Evolutionary conservation across 2,797 vertebrate genomes (phyloP), one percentile per base, ranked within the genome.

Genomic region (Propithecus deckenii): DNA sequence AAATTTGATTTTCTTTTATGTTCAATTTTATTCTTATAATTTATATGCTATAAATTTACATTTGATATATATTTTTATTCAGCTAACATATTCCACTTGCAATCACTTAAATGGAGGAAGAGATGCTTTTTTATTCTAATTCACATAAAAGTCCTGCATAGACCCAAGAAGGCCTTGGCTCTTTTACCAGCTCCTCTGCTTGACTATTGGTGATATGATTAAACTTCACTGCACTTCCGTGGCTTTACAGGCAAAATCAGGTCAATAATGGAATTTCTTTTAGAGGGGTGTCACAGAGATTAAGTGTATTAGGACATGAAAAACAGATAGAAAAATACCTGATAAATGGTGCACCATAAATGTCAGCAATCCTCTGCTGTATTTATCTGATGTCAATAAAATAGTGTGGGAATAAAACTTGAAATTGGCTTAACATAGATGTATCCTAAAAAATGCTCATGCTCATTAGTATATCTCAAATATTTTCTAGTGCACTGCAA

Each of bases 151-250:
- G 9, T 2, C 12, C 22, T 41, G 18, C 48, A 48, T 65, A 7
- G 18, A 1, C 9, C 28, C 9, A 38, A 61, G n/a, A 32, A 52
- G 12, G 11, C 5, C 8, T 43, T 55, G 23, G 4, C 46, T 75
- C 8, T 75, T 89, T 94, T 55, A 22, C 5, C 52, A 71, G 4
- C 0, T 32, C 7, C 8, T 17, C n/a, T 30, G 61, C 4, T 11
- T 46, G 22, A n/a, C 14, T 5, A 0, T 18, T 1, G 22, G 7
- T 22, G 1, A 5, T 12, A 38, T 81, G 7, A 43, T 18, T 61
- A 50, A 94, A 59, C 7, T 18, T 63, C 7, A 35, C 13, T 69
- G 9, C 10, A 3, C 15, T 74, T 86, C 18, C 4, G 2, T 22
- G 5, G 43, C 1, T 72, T 69, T 57, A 35, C 23, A 65, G 4